These are phyloP conservation scores for Pygoscelis antarcticus DNA, from an alignment of 2,113 vertebrate species.

Conservation along the genomic window DNA sequence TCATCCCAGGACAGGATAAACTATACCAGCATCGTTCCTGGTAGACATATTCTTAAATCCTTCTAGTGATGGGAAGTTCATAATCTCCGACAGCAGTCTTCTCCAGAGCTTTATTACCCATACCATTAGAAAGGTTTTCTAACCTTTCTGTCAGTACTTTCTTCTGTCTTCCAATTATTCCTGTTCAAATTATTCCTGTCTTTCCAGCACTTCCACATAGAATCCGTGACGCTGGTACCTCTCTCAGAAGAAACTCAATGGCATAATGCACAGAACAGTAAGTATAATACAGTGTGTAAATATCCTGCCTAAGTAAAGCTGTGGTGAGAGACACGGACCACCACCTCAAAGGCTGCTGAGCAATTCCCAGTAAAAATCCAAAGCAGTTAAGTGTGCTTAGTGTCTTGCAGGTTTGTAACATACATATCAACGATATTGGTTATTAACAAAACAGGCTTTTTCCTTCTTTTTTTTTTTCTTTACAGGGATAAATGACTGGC, in stretches of 20 bases:
- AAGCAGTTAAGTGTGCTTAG: neutral
- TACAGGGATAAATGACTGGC: neutral
- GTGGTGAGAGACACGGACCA: neutral
- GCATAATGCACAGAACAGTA: neutral
- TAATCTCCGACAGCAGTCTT: neutral
- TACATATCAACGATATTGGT: neutral
- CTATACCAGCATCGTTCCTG: neutral
- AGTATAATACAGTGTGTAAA: neutral
- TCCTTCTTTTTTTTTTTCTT: neutral
- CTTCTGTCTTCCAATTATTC: neutral
- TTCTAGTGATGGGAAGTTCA: neutral
- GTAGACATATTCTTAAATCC: neutral
- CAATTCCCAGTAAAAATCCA: neutral
- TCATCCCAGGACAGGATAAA: neutral
- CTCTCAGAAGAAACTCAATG: neutral
- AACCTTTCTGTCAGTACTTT: neutral
- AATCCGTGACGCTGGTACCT: fast-evolving
- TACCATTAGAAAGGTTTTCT: neutral
- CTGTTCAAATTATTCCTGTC: neutral
- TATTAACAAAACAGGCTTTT: neutral
- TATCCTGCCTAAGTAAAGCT: neutral
- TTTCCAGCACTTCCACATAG: neutral
- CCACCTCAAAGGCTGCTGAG: neutral
- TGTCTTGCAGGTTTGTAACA: neutral
- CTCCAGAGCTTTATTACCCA: neutral